These are phyloP conservation scores for Meteorus colon DNA, from an alignment of 2,888 invertebrate species.

Conservation along the genomic window DNA sequence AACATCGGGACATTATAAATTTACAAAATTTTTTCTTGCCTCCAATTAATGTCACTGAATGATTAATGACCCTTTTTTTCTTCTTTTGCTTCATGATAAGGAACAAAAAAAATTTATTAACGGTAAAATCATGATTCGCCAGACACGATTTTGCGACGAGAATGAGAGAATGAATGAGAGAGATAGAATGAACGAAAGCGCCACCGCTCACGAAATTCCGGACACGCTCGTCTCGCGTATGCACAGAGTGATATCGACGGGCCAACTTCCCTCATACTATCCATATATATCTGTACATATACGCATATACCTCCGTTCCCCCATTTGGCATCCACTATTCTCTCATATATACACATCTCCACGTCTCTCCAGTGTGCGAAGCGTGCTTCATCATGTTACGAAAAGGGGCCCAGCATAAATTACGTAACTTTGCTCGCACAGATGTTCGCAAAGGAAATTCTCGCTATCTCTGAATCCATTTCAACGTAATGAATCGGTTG, in stretches of 20 bases:
- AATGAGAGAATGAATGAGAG: not conserved
- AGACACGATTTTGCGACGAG: not conserved
- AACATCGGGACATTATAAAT: too few species aligned
- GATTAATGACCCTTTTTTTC: not conserved
- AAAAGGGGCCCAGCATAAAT: conserved; percentile 6
- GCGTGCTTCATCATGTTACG: conserved; percentile 14
- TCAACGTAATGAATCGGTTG: conserved; percentile 9
- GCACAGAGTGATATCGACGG: conserved; percentile 16
- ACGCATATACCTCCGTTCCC: not conserved
- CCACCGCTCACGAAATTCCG: conserved; percentile 3
- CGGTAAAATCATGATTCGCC: conserved; percentile 4
- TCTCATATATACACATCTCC: not conserved
- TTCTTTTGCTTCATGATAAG: too few species aligned
- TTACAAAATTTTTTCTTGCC: too few species aligned
- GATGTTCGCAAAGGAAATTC: conserved; percentile 20
- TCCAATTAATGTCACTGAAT: not conserved
- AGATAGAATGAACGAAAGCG: not conserved
- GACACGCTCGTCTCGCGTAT: conserved; percentile 22
- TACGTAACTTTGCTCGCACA: conserved; percentile 19
- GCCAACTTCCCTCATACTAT: not conserved
- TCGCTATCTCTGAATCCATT: conserved; percentile 13
- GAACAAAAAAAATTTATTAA: not conserved
- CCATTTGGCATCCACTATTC: not conserved
- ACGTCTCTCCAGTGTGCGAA: not conserved
- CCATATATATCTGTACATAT: conserved; percentile 4